Evolutionary conservation across 2,888 invertebrate species (phyloP), one percentile per base, ranked within the genome.

Genomic region (Neelides folsomi): DNA sequence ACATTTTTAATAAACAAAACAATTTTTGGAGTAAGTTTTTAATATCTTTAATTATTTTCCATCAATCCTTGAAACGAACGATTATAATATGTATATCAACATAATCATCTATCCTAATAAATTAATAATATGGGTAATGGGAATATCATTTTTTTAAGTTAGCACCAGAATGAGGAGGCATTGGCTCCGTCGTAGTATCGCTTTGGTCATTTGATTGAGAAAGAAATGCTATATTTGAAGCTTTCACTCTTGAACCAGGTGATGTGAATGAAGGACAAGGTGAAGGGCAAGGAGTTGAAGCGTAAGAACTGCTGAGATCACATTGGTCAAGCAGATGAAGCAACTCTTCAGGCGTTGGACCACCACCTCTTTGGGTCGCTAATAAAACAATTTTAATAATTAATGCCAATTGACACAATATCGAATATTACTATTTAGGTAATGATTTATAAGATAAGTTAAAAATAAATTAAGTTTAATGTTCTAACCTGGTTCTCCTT

Each of bases 301-400:
- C 78, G 54, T 81, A 75, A 54, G 83, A 83, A 69, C 82, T 83
- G 68, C 84, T 86, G 59, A 95, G 77, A 71, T 95, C 95, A 73
- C 93, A 94, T 64, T 92, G 90, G 64, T 95, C 92, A 60, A 97
- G 76, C 58, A 95, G 76, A 27, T 85, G 81, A 65, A 97, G 79
- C 56, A 97, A 75, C 73, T 97, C 95, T 68, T 86, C 83, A 1
- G 94, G 82, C 1, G 83, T 82, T 34, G 95, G 95, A n/a, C 95
- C 94, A 57, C 92, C 92, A 60, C 83, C 83, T 2, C 72, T 72
- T 67, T 75, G 75, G 59, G 73, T 73, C 40, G 76, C 79, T 72
- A 70, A 45, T 67, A 66, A 45, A 27, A 8, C 5, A 7, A 27
- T 27, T 3, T 27, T 7, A 27, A 5, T 5, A 27, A 27, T 27